Conservation (phyloP, 2,797 vertebrate species). For the Phalloptychus januarius region DNA sequence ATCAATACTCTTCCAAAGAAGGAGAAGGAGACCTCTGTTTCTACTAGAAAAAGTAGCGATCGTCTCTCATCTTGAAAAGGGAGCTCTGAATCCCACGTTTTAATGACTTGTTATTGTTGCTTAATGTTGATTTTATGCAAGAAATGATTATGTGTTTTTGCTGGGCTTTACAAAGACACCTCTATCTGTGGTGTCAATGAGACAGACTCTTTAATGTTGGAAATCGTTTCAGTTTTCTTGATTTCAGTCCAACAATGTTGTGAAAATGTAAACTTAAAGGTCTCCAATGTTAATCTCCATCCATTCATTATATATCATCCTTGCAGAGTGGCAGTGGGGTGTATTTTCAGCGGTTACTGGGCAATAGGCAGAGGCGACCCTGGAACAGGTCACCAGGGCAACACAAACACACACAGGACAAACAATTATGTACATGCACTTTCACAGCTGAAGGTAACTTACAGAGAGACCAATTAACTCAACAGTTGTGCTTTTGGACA, state of each 20-base stretch:
- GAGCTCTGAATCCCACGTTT: slow-evolving; percentile 17
- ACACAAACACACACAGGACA: background rate
- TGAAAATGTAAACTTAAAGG: background rate
- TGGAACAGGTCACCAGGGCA: background rate
- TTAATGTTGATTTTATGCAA: slow-evolving; percentile 35
- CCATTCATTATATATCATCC: background rate
- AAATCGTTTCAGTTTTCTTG: slow-evolving; percentile 1
- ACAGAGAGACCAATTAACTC: background rate
- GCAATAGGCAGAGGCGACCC: background rate
- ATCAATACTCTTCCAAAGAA: slow-evolving; percentile 31
- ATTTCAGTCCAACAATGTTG: background rate
- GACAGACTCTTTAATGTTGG: slow-evolving; percentile 3
- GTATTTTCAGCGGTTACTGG: background rate
- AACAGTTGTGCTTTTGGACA: background rate
- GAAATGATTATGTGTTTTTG: slow-evolving; percentile 24
- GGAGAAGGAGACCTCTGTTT: slow-evolving; percentile 13
- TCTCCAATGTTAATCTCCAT: background rate
- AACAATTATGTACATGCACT: background rate
- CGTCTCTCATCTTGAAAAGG: slow-evolving; percentile 29
- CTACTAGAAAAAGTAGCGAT: slow-evolving; percentile 1
- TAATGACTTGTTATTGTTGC: slow-evolving; percentile 27
- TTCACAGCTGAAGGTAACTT: background rate
- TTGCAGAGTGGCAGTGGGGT: background rate
- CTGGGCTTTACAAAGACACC: slow-evolving; percentile 26
- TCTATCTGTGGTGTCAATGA: slow-evolving; percentile 16